A percentile compares a stretch with the other conserved stretches of the same genome.
These are phyloP conservation scores for Lophotis ruficrista DNA, from an alignment of 2,113 vertebrate genomes.

Conservation along the genomic window DNA sequence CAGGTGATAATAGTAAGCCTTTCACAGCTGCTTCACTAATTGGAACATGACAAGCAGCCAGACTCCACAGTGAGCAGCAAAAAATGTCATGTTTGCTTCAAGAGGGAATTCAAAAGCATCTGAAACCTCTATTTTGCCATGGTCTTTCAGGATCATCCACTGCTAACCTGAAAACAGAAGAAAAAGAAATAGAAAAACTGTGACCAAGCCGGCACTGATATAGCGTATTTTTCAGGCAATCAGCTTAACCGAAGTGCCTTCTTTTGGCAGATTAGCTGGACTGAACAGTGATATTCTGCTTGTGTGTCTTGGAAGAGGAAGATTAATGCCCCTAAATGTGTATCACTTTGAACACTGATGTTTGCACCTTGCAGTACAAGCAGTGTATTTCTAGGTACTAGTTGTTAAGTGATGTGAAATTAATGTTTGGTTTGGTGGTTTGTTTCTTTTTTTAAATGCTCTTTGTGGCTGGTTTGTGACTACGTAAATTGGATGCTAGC, in stretches of 20 bases:
- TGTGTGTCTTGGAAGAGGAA: neutral
- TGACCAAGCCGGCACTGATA: neutral
- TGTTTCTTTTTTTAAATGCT: neutral
- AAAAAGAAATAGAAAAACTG: neutral
- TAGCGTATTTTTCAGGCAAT: neutral
- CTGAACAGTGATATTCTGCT: neutral
- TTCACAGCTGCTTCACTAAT: conserved; percentile 22
- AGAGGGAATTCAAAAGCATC: neutral
- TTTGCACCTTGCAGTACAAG: neutral
- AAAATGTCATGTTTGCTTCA: neutral
- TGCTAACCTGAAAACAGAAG: neutral
- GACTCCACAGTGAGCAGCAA: neutral
- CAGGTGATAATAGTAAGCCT: neutral
- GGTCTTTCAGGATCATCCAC: neutral
- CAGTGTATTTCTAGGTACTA: neutral
- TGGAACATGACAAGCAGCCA: neutral
- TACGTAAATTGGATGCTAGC: neutral
- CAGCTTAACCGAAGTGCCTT: neutral
- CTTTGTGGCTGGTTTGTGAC: neutral
- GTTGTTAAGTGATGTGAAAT: neutral
- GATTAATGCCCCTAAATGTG: neutral
- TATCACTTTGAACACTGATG: neutral
- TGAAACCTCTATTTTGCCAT: neutral
- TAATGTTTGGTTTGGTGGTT: neutral
- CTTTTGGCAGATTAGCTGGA: neutral